Evolutionary conservation across 2,888 invertebrate genomes (phyloP), one percentile per base, ranked within the genome.

Genomic region (Bimastos eiseni): DNA sequence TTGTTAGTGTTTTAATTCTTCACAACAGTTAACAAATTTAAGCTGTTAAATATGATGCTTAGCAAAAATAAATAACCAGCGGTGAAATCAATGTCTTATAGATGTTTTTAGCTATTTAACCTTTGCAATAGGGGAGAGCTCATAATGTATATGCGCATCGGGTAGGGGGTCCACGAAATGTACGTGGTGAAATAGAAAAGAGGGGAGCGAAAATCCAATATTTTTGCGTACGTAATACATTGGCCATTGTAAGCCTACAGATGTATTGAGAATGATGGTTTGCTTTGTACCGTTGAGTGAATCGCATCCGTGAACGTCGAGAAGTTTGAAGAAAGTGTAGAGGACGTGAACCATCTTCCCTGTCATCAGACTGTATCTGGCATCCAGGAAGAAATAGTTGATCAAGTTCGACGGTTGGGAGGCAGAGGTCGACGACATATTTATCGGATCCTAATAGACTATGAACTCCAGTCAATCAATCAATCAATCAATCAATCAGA

Each of bases 321-420:
- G 90, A 34, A 93, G 89, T n/a, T 93, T 93, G 90, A 94, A 94
- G 88, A 93, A 89, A 91, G 93, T 93, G 91, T 93, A 91, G 55
- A 93, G 91, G n/a, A 93, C 92, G 19, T 92, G 90, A 11, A 92
- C 91, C 89, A 93, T 93, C 89, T 92, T 93, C 5, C 92, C 93
- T 1, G 93, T 93, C 30, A 94, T 91, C 33, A 94, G 91, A 49
- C 93, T 93, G 91, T 93, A 93, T 0, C 91, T 93, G 21, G 92
- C 92, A 90, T 94, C 93, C 86, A 94, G 92, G 86, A 93, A 93
- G 34, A 94, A 91, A 55, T 91, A 90, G 24, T 92, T 38, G 19
- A 91, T 37, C 38, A 91, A 15, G 5, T 15, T 36, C 34, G 89
- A 89, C 8, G 70, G n/a, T 6, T 24, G 4, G 55, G 55, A 17